Evolutionary conservation across 2,113 vertebrate species (phyloP), one percentile per base, ranked within the genome.

Genomic region (Callocephalon fimbriatum): DNA sequence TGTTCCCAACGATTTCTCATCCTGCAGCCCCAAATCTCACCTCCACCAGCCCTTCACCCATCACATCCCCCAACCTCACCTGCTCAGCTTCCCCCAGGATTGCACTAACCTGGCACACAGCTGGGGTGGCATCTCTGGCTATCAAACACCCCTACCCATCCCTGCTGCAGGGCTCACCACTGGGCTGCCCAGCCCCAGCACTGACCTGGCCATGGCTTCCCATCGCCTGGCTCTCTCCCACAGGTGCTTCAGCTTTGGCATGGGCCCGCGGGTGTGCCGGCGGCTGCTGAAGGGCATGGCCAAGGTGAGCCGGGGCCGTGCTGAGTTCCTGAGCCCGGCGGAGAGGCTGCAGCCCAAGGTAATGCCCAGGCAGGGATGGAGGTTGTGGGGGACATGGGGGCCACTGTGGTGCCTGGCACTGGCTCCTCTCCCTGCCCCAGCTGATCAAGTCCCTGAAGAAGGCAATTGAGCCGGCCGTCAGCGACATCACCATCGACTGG

Each of bases 341-440:
- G 99, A 99, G 97, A 98, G 99, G 91, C 98, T 99, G 83, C 99
- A 99, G 97, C 99, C 99, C 42, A 98, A 99, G 99, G 99, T 99
- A 94, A 97, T 0, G 1, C 29, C 48, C 2, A 0, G 77, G 10
- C 2, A 9, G 35, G 59, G 65, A 48, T 1, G 18, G 27, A 51
- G 38, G 19, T 10, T 7, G 4, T 0, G 11, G 35, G 16, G 18
- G 27, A 4, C 23, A 2, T 2, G 0, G 47, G n/a, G 37, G 29
- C 18, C 5, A 15, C 38, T 0, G 0, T 7, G 0, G 0, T 21
- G 35, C 10, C 50, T 6, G 19, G n/a, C 51, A 5, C 17, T 5
- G 4, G 12, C 62, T 73, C 44, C 51, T 20, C 14, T 26, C 29
- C 50, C 56, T 3, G 1, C 68, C 16, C 19, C 97, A 99, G 99